A percentile compares a stretch with the other conserved stretches of the same genome.
phyloP scores from a whole-genome alignment of 2,113 vertebrate species.

The Vidua macroura region DNA sequence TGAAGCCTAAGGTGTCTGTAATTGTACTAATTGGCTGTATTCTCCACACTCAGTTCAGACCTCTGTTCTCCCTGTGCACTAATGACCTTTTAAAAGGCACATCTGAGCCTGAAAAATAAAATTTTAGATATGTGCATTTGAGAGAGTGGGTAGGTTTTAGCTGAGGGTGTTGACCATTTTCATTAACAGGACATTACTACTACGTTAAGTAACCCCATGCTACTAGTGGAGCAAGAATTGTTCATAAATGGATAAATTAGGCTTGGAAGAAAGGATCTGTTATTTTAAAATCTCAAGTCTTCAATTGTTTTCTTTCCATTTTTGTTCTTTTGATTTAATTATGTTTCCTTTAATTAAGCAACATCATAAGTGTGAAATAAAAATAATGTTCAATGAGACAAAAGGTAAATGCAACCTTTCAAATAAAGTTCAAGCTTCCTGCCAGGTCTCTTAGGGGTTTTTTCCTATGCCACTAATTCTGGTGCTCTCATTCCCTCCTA shows the following conservation, averaged over 20 bases:
- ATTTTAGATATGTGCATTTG: background rate
- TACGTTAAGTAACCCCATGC: background rate
- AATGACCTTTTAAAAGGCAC: background rate
- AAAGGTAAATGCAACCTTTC: background rate
- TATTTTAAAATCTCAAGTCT: background rate
- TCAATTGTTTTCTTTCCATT: background rate
- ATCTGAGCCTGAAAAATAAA: background rate
- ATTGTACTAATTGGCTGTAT: background rate
- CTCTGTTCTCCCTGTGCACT: background rate
- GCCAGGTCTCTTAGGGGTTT: background rate
- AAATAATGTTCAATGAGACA: background rate
- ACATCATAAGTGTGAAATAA: background rate
- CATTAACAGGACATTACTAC: background rate
- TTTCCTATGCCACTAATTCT: background rate
- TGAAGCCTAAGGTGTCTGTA: background rate
- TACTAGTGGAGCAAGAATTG: background rate
- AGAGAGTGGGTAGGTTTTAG: background rate
- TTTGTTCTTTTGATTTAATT: background rate
- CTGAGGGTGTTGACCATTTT: background rate
- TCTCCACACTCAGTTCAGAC: background rate
- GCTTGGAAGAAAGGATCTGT: background rate
- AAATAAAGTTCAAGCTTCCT: background rate
- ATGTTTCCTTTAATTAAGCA: background rate
- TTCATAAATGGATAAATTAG: background rate
- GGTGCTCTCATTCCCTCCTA: background rate